Percentiles rank a stretch among this genome's conserved stretches.
phyloP scores from a whole-genome alignment of 2,113 vertebrate species.

The Pseudopipra pipra region DNA sequence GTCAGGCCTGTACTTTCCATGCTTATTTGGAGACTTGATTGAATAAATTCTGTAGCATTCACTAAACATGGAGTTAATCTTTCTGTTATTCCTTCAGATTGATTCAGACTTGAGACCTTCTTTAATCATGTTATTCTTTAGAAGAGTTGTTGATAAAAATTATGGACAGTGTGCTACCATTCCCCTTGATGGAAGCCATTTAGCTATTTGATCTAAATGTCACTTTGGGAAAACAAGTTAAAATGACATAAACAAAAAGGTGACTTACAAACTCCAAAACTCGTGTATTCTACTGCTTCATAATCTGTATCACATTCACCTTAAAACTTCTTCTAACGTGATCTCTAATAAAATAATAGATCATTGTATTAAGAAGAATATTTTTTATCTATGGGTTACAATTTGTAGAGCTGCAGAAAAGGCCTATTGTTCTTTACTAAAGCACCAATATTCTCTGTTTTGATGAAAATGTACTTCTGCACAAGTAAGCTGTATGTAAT shows the following conservation, averaged over 20 bases:
- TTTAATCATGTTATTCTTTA: neutral
- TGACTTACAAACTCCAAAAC: neutral
- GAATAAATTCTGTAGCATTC: conserved; percentile 38
- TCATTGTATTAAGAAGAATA: neutral
- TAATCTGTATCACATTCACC: neutral
- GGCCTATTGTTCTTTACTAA: neutral
- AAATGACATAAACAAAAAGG: neutral
- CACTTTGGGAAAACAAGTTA: neutral
- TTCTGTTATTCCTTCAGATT: conserved; percentile 27
- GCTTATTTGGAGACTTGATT: conserved; percentile 22
- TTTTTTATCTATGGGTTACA: neutral
- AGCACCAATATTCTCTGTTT: neutral
- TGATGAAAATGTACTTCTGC: neutral
- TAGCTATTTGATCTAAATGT: neutral
- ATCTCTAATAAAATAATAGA: neutral
- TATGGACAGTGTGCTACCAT: neutral
- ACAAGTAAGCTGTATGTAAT: neutral
- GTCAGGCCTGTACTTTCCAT: conserved; percentile 28
- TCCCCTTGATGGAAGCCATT: neutral
- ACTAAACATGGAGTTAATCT: conserved; percentile 37
- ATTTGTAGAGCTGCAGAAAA: neutral
- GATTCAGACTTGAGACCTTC: neutral
- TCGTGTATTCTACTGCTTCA: neutral
- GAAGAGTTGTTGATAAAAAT: neutral
- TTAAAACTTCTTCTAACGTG: neutral